Evolutionary conservation across 2,888 invertebrate species (phyloP).

Genomic region (Dicranocentrus wangi): DNA sequence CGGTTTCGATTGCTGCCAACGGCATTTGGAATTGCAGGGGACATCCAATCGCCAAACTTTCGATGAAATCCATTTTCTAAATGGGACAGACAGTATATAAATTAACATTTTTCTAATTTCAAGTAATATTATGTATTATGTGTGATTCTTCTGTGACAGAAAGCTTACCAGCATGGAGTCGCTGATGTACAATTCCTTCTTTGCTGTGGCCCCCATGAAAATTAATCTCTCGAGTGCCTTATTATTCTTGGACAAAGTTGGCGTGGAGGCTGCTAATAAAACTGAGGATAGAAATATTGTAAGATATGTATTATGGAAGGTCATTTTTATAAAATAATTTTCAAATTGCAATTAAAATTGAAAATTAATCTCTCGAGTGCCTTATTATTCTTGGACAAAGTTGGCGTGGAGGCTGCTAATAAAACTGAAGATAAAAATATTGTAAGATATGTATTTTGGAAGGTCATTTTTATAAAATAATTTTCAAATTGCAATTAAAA

Average conservation of each 20-base stretch:
- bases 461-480: too few species aligned
- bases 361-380: conserved; percentile 5
- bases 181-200: conserved; percentile 13
- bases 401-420: too few species aligned
- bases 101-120: not conserved
- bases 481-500: too few species aligned
- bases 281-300: too few species aligned
- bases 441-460: too few species aligned
- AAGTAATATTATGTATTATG: not conserved
- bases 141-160: not conserved
- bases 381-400: too few species aligned
- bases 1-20: conserved; percentile 18
- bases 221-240: not conserved
- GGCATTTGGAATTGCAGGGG: conserved; percentile 20
- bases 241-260: too few species aligned
- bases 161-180: not conserved
- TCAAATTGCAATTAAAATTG: too few species aligned
- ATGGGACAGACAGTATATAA: not conserved
- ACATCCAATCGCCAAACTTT: conserved; percentile 6
- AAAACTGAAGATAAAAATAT: too few species aligned
- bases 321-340: too few species aligned
- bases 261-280: too few species aligned
- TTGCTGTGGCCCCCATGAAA: conserved; percentile 1
- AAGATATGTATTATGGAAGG: too few species aligned
- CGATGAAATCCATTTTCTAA: not conserved